phyloP scores from a whole-genome alignment of 2,888 invertebrate genomes.

The Drosophila mayaguana region DNA sequence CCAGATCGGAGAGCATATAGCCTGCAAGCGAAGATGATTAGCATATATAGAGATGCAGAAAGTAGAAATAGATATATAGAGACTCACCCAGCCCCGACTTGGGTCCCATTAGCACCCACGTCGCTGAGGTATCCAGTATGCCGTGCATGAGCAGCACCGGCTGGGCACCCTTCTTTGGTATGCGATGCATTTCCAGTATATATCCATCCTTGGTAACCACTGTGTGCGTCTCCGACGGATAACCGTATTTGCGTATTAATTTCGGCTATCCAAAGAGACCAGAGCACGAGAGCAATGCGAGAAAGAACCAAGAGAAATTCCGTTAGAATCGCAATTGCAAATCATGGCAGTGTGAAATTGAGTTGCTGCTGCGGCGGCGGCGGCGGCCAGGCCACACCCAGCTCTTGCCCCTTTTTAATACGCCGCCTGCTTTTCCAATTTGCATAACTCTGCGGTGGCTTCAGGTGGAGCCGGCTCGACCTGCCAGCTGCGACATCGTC shows the following conservation, averaged over 20 bases:
- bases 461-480: constrained; percentile 36
- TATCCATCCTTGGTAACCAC: constrained; percentile 92
- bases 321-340: constrained; percentile 61
- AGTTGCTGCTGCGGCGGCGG: constrained; percentile 37
- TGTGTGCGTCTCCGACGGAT: constrained; percentile 88
- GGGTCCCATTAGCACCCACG: constrained; percentile 91
- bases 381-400: background rate
- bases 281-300: constrained; percentile 9
- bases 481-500: constrained; percentile 25
- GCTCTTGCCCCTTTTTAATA: constrained; percentile 6
- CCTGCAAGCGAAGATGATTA: constrained; percentile 72
- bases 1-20: constrained; percentile 83
- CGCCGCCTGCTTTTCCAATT: constrained; percentile 46
- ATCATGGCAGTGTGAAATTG: constrained; percentile 73
- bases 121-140: constrained; percentile 90
- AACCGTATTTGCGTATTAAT: constrained; percentile 88
- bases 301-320: constrained; percentile 32
- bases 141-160: constrained; percentile 90
- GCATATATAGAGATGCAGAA: accelerated
- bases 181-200: constrained; percentile 91
- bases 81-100: constrained; percentile 88
- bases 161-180: constrained; percentile 87
- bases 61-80: background rate
- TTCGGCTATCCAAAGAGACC: constrained; percentile 85
- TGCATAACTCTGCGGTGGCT: constrained; percentile 59